Percentiles rank a stretch among this genome's conserved stretches.
Evolutionary conservation across 2,888 invertebrate species (phyloP).

Genomic region (Phoenoteleia sp.): DNA sequence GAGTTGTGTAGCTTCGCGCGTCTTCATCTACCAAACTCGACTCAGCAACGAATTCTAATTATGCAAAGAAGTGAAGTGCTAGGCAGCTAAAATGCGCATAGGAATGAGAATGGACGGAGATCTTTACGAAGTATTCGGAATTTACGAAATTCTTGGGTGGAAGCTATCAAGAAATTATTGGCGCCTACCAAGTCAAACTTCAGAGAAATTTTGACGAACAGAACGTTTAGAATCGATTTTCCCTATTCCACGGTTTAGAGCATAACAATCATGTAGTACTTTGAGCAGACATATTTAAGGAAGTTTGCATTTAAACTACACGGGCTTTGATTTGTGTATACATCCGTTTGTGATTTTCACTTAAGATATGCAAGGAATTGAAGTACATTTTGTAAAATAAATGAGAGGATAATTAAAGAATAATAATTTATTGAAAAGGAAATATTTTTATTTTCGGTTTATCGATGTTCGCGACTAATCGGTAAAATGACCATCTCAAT

Average conservation of each 20-base stretch:
- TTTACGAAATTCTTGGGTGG: constrained; percentile 71
- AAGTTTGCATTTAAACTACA: constrained; percentile 3
- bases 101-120: constrained; percentile 72
- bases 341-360: background rate
- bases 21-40: constrained; percentile 68
- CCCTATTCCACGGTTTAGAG: constrained; percentile 4
- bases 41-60: constrained; percentile 76
- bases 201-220: constrained; percentile 59
- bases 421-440: too few species aligned
- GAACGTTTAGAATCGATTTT: constrained; percentile 46
- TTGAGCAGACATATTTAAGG: constrained; percentile 5
- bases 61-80: constrained; percentile 76
- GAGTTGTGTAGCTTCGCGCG: constrained; percentile 53
- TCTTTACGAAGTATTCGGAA: constrained; percentile 72
- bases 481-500: background rate
- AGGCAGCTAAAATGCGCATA: constrained; percentile 72
- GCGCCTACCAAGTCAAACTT: constrained; percentile 55
- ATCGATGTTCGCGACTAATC: constrained; percentile 10
- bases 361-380: too few species aligned
- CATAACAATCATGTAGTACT: constrained; percentile 3
- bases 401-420: too few species aligned
- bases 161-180: constrained; percentile 69
- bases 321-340: background rate
- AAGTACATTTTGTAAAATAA: too few species aligned
- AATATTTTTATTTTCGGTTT: background rate